These are phyloP conservation scores for Tiphia femorata DNA, from an alignment of 2,888 invertebrate species.

Conservation along the genomic window DNA sequence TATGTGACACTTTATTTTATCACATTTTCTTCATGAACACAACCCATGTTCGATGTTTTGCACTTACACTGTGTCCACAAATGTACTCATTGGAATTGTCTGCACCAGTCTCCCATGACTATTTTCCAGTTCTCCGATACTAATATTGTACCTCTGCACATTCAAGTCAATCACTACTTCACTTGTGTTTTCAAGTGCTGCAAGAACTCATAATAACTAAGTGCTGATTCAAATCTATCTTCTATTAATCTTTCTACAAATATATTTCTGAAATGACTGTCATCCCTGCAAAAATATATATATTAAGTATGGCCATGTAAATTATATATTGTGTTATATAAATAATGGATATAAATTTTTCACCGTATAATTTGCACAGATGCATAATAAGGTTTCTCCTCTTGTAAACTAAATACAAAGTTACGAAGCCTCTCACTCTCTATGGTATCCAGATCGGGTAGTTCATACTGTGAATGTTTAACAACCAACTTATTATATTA, in stretches of 20 bases:
- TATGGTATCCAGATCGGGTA: slow-evolving; percentile 83
- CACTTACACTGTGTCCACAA: slow-evolving; percentile 32
- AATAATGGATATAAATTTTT: slow-evolving; percentile 39
- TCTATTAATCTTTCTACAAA: slow-evolving; percentile 94
- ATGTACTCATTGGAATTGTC: no score
- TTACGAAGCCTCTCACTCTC: slow-evolving; percentile 82
- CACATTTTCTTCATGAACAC: slow-evolving; percentile 27
- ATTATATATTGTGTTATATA: background rate
- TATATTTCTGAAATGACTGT: slow-evolving; percentile 83
- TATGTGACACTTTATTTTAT: slow-evolving; percentile 23
- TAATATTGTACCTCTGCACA: background rate
- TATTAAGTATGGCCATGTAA: background rate
- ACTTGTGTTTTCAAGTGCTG: slow-evolving; percentile 93
- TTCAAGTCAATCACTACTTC: slow-evolving; percentile 73
- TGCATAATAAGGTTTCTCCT: slow-evolving; percentile 85
- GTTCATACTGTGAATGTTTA: slow-evolving; percentile 74
- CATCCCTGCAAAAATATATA: slow-evolving; percentile 80
- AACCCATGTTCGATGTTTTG: slow-evolving; percentile 21
- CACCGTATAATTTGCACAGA: slow-evolving; percentile 87
- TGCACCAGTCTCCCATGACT: slow-evolving; percentile 1
- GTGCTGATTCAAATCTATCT: slow-evolving; percentile 92
- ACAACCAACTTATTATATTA: no score
- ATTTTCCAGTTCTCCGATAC: background rate
- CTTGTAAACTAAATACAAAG: slow-evolving; percentile 87
- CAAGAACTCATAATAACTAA: slow-evolving; percentile 98